These are phyloP conservation scores for Rallus crepitans DNA, from an alignment of 2,797 vertebrate species.

Conservation along the genomic window DNA sequence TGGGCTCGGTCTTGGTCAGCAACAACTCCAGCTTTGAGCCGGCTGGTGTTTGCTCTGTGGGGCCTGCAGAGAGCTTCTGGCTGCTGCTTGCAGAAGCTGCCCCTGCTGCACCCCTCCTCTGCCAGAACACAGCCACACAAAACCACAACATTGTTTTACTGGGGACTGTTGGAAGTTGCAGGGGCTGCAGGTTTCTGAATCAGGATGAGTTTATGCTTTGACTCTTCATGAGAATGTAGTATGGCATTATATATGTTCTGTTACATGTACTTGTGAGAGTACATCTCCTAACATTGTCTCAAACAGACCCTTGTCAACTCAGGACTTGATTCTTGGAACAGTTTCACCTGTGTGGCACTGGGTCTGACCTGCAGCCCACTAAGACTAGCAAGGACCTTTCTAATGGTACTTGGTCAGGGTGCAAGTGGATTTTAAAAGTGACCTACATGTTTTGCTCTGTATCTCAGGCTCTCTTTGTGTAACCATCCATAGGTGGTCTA, in stretches of 20 bases:
- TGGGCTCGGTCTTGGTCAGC: too few species aligned
- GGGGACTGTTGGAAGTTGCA: not conserved
- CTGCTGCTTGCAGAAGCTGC: too few species aligned
- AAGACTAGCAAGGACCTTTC: not conserved
- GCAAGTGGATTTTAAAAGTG: not conserved
- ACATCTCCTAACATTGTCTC: not conserved
- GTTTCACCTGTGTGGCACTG: not conserved
- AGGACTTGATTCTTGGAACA: not conserved
- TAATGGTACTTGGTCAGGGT: not conserved
- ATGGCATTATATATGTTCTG: rapidly evolving
- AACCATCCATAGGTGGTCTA: constrained; percentile 6
- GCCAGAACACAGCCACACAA: too few species aligned
- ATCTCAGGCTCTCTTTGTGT: not conserved
- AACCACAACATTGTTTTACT: not conserved
- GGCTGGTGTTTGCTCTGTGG: too few species aligned
- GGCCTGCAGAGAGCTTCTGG: too few species aligned
- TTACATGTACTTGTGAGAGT: not conserved
- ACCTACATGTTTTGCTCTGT: not conserved
- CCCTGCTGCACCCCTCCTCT: too few species aligned
- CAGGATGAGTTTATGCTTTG: not conserved
- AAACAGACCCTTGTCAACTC: not conserved
- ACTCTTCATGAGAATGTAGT: not conserved
- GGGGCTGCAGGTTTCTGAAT: not conserved
- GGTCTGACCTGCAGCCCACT: not conserved
- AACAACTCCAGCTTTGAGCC: too few species aligned